Base-by-base conservation (phyloP, 2,888 invertebrate genomes). In the Luperina nickerlii region DNA sequence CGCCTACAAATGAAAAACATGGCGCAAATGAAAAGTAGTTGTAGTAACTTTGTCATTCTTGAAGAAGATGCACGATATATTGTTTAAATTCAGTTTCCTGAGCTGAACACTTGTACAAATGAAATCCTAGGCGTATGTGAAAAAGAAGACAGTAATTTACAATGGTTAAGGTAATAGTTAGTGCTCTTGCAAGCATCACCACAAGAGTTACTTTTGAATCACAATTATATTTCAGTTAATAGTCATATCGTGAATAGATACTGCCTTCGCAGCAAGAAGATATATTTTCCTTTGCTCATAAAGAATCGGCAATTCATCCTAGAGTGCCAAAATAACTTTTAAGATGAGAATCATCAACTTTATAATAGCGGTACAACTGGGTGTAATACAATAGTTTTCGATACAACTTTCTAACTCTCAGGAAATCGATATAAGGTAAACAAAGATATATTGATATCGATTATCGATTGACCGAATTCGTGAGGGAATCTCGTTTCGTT, bases 381-480 rank as follows among this genome's bases (percentile, higher is more conserved):
- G 27, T 75, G 74, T 84, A 88, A 87, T 79, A 91, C 90, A 90
- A 91, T 89, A 84, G 86, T 85, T 76, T 69, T 81, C 72, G 79
- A 85, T 75, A 75, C 72, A 81, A 89, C 91, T 91, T 91, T 91
- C 91, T 91, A 91, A 89, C 88, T 90, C 90, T 78, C 76, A 89
- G 76, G 82, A 90, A 87, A 90, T 85, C 87, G 85, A 89, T 91
- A 89, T 91, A 88, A 91, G 87, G 90, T 91, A 90, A 91, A 91
- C 90, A 91, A 88, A 88, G 87, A 89, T 89, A 89, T 85, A 88
- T 85, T 87, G 84, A 87, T 87, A 89, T 71, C 73, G 88, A 82
- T 87, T 90, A 88, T 87, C 84, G 79, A 85, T 84, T 88, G 74
- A 78, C 84, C 89, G 83, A 89, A 83, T 83, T 89, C 87, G 88